Evolutionary conservation across 2,888 invertebrate genomes (phyloP).

Genomic region (Papilio gigon): DNA sequence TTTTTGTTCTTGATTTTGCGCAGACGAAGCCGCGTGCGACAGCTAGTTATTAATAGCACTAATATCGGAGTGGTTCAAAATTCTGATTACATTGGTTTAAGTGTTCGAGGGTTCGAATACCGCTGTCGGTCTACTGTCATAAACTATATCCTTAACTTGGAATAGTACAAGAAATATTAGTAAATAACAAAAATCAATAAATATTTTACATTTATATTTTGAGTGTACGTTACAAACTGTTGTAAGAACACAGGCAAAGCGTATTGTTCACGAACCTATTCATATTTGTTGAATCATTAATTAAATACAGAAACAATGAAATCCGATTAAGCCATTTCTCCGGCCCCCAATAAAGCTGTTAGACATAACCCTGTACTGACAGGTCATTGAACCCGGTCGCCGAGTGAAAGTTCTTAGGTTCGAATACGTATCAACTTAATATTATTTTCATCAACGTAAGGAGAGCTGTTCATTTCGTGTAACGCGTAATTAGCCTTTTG

Average conservation of each 20-base stretch:
- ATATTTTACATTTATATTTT: too few species aligned
- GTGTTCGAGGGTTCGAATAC: too few species aligned
- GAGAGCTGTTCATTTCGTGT: constrained; percentile 8
- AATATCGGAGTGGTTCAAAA: too few species aligned
- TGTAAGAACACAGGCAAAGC: background rate
- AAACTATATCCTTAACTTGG: too few species aligned
- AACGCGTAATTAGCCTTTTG: constrained; percentile 15
- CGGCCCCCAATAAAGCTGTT: constrained; percentile 6
- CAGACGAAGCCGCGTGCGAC: too few species aligned
- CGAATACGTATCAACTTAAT: constrained; percentile 19
- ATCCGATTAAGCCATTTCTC: background rate
- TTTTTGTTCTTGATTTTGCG: too few species aligned
- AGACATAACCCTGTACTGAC: background rate
- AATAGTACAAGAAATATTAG: too few species aligned
- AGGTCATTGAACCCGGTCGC: background rate
- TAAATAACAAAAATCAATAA: too few species aligned
- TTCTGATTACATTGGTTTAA: too few species aligned
- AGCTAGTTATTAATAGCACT: too few species aligned
- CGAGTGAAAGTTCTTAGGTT: constrained; percentile 11
- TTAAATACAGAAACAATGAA: background rate
- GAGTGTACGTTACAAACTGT: background rate
- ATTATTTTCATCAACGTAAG: constrained; percentile 17
- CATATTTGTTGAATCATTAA: background rate
- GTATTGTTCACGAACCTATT: background rate
- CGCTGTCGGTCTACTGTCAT: too few species aligned